phyloP scores from a whole-genome alignment of 2,888 invertebrate species.

The Lithophane ornitopus region DNA sequence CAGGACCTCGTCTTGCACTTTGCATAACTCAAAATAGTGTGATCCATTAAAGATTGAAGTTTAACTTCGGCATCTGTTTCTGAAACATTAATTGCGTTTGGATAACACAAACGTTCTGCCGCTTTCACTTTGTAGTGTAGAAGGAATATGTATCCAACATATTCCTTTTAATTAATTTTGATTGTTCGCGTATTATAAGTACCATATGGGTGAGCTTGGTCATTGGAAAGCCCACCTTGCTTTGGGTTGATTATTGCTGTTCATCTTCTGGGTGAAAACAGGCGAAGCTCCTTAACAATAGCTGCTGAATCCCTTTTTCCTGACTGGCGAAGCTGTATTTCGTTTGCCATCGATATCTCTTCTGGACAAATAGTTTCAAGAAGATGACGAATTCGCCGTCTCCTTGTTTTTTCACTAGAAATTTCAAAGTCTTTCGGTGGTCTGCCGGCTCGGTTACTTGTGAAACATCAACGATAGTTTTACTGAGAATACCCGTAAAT shows the following conservation, averaged over 20 bases:
- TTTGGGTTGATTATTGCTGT: background rate
- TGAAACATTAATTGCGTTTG: too few relatives aligned
- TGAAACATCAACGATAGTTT: background rate
- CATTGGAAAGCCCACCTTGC: background rate
- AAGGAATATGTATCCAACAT: too few relatives aligned
- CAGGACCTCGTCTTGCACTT: too few relatives aligned
- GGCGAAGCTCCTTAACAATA: background rate
- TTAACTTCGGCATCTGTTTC: too few relatives aligned
- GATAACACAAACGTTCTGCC: too few relatives aligned
- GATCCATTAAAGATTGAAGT: too few relatives aligned
- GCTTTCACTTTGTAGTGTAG: too few relatives aligned
- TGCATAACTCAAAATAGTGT: too few relatives aligned
- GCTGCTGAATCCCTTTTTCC: background rate
- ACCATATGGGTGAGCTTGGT: background rate
- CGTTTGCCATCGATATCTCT: background rate
- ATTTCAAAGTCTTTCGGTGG: background rate
- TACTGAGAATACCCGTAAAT: background rate
- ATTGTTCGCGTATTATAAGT: too few relatives aligned
- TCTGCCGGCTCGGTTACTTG: background rate
- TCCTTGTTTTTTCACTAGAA: background rate
- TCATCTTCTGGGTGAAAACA: background rate
- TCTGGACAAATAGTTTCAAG: background rate
- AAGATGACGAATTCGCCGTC: background rate
- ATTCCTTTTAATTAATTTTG: too few relatives aligned
- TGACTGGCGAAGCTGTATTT: background rate